Evolutionary conservation across 2,113 vertebrate genomes (phyloP).

Genomic region (Forbesichthys agassizii): DNA sequence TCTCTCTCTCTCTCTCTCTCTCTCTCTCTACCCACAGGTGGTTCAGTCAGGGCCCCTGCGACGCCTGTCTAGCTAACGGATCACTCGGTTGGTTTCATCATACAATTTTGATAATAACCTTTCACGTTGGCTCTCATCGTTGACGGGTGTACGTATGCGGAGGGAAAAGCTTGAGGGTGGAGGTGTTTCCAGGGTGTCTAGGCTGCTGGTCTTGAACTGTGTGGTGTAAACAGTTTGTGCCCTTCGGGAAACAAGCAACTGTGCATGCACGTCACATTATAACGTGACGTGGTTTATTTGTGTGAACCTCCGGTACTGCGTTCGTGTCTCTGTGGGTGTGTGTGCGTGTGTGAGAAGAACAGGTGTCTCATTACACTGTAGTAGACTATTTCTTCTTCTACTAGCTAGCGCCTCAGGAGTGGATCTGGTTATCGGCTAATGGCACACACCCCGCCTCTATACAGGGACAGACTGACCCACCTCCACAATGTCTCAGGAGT

Average conservation of each 20-base stretch:
- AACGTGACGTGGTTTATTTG: no score
- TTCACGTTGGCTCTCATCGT: background rate
- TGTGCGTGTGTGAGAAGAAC: constrained; percentile 18
- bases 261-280: no score
- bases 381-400: constrained; percentile 33
- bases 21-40: background rate
- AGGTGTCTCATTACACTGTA: constrained; percentile 60
- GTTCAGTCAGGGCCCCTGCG: background rate
- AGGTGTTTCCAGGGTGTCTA: background rate
- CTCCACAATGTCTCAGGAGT: constrained; percentile 20
- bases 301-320: no score
- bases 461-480: constrained; percentile 54
- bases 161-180: background rate
- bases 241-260: no score
- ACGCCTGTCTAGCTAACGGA: constrained; percentile 23
- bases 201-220: no score
- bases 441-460: constrained; percentile 34
- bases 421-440: constrained; percentile 62
- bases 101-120: constrained; percentile 23
- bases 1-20: no score
- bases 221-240: no score
- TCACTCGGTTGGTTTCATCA: constrained; percentile 15
- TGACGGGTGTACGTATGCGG: background rate
- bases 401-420: constrained; percentile 43
- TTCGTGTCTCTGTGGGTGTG: constrained; percentile 14